Evolutionary conservation across 1,140 invertebrate genomes (phyloP).

Genomic region (Homalodisca vitripennis): DNA sequence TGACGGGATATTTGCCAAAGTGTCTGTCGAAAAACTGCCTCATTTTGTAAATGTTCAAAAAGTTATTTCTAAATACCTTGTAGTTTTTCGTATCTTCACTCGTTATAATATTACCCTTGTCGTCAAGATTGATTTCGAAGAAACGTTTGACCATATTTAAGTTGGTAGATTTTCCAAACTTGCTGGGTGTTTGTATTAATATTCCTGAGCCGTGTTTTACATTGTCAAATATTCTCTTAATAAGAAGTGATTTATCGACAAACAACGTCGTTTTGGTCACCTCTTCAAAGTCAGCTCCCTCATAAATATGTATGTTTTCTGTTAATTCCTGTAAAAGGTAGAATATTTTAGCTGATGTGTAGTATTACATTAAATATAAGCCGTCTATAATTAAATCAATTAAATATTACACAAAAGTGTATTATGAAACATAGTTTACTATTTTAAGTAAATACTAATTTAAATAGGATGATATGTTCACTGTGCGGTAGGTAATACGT

Average conservation of each 20-base stretch:
- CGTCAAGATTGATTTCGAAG: background rate
- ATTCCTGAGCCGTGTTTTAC: background rate
- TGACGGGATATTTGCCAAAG: slow-evolving; percentile 2
- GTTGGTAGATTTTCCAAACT: slow-evolving; percentile 9
- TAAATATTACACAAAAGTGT: no score
- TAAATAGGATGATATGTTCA: no score
- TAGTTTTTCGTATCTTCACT: background rate
- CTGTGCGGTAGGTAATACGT: no score
- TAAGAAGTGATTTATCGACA: slow-evolving; percentile 6
- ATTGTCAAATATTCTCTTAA: background rate
- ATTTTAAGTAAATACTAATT: no score
- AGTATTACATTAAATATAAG: no score
- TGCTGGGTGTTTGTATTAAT: background rate
- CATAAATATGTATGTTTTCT: no score
- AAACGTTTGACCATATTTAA: slow-evolving; percentile 17
- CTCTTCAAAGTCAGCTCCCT: slow-evolving; percentile 1
- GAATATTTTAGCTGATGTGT: no score
- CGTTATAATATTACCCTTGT: background rate
- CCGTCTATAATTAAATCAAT: no score
- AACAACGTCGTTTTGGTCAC: background rate
- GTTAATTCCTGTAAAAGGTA: no score
- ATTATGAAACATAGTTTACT: no score
- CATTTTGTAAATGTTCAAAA: background rate
- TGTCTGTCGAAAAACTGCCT: slow-evolving; percentile 11
- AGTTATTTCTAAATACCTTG: background rate